Conservation (phyloP, 2,113 vertebrate genomes). For the Sphyrna mokarran region DNA sequence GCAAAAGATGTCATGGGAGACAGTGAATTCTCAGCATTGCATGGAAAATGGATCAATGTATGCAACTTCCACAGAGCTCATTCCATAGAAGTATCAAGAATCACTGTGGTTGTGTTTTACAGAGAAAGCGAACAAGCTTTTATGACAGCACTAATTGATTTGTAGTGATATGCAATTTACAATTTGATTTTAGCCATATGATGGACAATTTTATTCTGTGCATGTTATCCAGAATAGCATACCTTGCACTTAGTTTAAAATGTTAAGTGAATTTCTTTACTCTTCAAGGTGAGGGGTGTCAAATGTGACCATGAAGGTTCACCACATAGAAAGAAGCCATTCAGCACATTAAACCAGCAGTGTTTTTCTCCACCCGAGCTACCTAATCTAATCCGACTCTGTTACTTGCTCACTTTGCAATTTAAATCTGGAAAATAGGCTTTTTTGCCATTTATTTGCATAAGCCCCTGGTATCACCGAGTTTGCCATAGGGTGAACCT, state of each 20-base stretch:
- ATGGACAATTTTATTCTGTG: background rate
- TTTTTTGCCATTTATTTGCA: background rate
- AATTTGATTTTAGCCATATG: background rate
- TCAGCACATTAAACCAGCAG: background rate
- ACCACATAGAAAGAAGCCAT: background rate
- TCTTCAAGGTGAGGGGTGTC: background rate
- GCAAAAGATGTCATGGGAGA: background rate
- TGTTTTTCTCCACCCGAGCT: too few species aligned
- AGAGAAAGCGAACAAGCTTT: background rate
- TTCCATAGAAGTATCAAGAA: background rate
- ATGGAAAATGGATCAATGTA: background rate
- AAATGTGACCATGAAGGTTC: background rate
- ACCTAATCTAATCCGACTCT: background rate
- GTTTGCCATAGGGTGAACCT: background rate
- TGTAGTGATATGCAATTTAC: background rate
- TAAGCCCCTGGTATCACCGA: background rate
- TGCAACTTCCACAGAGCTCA: background rate
- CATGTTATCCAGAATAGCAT: background rate
- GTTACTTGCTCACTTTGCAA: background rate
- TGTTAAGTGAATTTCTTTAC: background rate
- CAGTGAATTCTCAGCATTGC: background rate
- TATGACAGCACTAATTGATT: background rate
- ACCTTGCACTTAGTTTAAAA: background rate
- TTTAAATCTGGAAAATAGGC: background rate
- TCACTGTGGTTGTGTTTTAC: background rate